A percentile compares a stretch with the other conserved stretches of the same genome.
phyloP scores from a whole-genome alignment of 1,140 invertebrate species.

The Drosophila virilis region DNA sequence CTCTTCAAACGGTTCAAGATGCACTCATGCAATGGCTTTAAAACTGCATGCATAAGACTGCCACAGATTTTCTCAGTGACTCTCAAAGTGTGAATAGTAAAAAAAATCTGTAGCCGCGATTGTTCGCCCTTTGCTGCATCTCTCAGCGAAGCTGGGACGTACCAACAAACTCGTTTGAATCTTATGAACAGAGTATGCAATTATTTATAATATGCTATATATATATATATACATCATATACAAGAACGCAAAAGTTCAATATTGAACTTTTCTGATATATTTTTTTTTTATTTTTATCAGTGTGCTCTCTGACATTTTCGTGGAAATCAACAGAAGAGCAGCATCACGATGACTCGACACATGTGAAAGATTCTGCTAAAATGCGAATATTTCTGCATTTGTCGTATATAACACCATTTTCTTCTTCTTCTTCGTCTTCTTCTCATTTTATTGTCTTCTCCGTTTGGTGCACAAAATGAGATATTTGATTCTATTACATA shows the following conservation, averaged over 20 bases:
- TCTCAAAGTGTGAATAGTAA: too few relatives aligned
- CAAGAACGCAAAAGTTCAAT: neutral
- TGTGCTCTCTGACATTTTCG: neutral
- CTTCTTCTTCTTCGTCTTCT: slow-evolving; percentile 1
- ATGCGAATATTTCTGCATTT: neutral
- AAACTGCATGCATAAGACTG: too few relatives aligned
- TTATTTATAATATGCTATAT: neutral
- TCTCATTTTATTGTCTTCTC: too few relatives aligned
- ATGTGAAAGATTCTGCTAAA: too few relatives aligned
- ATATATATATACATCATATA: neutral
- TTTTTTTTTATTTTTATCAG: slow-evolving; percentile 2
- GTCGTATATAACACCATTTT: neutral
- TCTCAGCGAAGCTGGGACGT: too few relatives aligned
- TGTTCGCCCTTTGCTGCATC: too few relatives aligned
- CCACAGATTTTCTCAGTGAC: too few relatives aligned
- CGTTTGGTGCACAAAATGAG: too few relatives aligned
- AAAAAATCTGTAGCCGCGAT: too few relatives aligned
- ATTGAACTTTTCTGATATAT: neutral
- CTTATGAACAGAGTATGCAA: neutral
- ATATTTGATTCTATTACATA: slow-evolving; percentile 36
- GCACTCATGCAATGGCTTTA: too few relatives aligned
- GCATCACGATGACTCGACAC: slow-evolving; percentile 37
- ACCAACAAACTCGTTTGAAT: too few relatives aligned
- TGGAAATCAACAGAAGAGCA: neutral
- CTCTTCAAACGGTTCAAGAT: too few relatives aligned